phyloP scores from a whole-genome alignment of 1,140 invertebrate genomes.

The Aphelinus certus region DNA sequence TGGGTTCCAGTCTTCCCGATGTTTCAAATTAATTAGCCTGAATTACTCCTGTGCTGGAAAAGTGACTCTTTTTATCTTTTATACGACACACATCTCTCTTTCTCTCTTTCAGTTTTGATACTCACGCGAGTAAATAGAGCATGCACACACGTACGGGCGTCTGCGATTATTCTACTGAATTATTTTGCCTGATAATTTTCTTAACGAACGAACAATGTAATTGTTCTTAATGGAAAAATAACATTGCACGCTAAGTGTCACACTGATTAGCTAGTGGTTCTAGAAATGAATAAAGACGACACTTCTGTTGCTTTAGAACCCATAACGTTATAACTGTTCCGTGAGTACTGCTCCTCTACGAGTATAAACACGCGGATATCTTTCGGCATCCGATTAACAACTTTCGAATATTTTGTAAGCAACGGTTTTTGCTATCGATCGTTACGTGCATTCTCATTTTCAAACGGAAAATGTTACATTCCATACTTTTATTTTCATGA shows the following conservation, averaged over 20 bases:
- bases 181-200: too few relatives aligned
- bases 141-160: neutral
- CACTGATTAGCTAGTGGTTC: constrained; percentile 14
- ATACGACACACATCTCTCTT: too few relatives aligned
- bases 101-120: too few relatives aligned
- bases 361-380: neutral
- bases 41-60: too few relatives aligned
- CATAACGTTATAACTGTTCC: constrained; percentile 6
- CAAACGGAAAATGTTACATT: too few relatives aligned
- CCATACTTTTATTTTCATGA: too few relatives aligned
- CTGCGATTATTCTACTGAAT: neutral
- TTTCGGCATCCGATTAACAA: neutral
- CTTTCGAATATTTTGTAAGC: too few relatives aligned
- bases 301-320: constrained; percentile 11
- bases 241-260: constrained; percentile 5
- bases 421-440: too few relatives aligned
- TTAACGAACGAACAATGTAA: neutral
- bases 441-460: too few relatives aligned
- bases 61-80: too few relatives aligned
- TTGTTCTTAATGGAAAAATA: constrained; percentile 1
- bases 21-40: too few relatives aligned
- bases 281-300: constrained; percentile 24
- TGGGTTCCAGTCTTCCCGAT: too few relatives aligned
- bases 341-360: neutral
- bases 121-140: neutral